A percentile compares a stretch with the other conserved stretches of the same genome.
phyloP scores from a whole-genome alignment of 2,113 vertebrate genomes.

The Tylochromis polylepis region DNA sequence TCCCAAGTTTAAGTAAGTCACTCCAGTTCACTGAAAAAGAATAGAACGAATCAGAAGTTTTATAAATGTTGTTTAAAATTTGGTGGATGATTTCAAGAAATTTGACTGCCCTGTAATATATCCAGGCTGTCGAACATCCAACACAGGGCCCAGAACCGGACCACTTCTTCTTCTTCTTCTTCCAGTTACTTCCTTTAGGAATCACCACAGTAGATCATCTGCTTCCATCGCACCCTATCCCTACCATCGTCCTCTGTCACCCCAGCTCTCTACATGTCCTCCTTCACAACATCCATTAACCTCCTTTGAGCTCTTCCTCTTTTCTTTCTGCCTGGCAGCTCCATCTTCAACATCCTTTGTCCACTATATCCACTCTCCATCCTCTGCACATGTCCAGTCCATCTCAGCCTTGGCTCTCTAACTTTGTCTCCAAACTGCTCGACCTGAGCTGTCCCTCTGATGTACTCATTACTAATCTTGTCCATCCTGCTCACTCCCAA shows the following conservation, averaged over 20 bases:
- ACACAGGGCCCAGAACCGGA: accelerated
- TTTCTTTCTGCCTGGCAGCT: neutral
- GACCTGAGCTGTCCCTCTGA: neutral
- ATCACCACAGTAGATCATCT: neutral
- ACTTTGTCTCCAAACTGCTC: neutral
- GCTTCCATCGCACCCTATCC: neutral
- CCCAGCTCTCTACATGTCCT: neutral
- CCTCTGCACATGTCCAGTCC: neutral
- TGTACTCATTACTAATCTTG: accelerated
- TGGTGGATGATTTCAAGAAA: neutral
- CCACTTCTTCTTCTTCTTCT: neutral
- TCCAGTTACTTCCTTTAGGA: neutral
- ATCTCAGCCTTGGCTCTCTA: neutral
- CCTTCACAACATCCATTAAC: neutral
- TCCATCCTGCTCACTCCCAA: neutral
- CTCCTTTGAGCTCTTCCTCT: neutral
- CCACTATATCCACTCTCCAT: neutral
- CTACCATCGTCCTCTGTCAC: neutral
- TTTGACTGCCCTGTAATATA: neutral
- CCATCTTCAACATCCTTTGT: neutral
- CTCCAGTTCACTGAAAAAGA: no score
- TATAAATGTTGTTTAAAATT: neutral
- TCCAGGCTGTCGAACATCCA: neutral
- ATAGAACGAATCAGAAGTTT: no score
- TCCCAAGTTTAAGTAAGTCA: no score